Percentiles rank a stretch among this genome's conserved stretches.
These are phyloP conservation scores for Drosophila fuyamai DNA, from an alignment of 1,140 invertebrate genomes.

Conservation along the genomic window DNA sequence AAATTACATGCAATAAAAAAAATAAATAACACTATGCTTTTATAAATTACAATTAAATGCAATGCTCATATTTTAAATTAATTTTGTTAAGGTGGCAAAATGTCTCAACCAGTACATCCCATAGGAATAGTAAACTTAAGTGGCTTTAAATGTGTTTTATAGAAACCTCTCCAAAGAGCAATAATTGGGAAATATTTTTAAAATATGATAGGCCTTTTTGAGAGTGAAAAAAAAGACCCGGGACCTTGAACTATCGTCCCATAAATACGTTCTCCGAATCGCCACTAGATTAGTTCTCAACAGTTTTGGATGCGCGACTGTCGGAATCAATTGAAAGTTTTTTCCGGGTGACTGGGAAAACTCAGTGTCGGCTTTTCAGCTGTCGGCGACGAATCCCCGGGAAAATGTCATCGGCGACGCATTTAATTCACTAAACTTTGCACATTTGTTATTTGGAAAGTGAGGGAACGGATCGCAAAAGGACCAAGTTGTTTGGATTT, in stretches of 20 bases:
- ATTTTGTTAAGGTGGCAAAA: no score
- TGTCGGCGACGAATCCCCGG: constrained; percentile 7
- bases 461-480: neutral
- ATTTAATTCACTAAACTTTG: constrained; percentile 77
- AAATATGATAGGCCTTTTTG: no score
- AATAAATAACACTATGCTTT: neutral
- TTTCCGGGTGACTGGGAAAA: neutral
- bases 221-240: no score
- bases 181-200: no score
- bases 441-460: constrained; percentile 59
- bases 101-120: no score
- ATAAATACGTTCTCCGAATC: neutral
- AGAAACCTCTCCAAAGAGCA: no score
- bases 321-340: constrained; percentile 33
- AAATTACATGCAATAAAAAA: no score
- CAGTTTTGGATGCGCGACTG: constrained; percentile 10
- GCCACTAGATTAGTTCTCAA: constrained; percentile 27
- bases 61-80: no score
- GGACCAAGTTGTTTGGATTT: constrained; percentile 36
- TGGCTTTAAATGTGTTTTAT: no score
- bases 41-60: no score
- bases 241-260: neutral
- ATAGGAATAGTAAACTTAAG: no score
- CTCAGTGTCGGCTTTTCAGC: neutral
- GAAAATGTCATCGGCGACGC: constrained; percentile 48